Evolutionary conservation across 2,888 invertebrate genomes (phyloP).

Genomic region (Trilocha varians): DNA sequence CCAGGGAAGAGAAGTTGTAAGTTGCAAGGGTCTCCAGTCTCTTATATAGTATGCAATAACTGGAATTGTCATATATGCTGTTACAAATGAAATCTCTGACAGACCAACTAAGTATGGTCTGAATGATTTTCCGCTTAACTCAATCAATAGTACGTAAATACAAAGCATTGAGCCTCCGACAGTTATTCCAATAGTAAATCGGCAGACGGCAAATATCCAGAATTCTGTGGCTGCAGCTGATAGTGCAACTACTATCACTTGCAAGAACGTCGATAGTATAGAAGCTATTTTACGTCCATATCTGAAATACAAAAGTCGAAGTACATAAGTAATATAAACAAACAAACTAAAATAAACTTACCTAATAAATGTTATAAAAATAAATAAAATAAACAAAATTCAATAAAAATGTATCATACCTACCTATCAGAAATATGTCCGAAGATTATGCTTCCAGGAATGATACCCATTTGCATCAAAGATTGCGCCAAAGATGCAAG

Average conservation of each 20-base stretch:
- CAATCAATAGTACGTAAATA: constrained; percentile 76
- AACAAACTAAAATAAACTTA: too few species aligned
- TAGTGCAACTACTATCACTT: constrained; percentile 66
- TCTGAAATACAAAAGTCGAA: constrained; percentile 47
- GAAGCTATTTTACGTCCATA: constrained; percentile 77
- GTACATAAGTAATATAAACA: not conserved
- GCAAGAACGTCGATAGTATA: constrained; percentile 69
- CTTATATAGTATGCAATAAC: constrained; percentile 72
- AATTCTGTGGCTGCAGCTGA: constrained; percentile 73
- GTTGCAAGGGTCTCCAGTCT: constrained; percentile 74
- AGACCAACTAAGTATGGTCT: constrained; percentile 70
- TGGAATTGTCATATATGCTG: constrained; percentile 70
- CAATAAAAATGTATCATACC: not conserved
- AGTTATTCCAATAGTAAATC: constrained; percentile 74
- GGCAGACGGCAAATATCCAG: constrained; percentile 72
- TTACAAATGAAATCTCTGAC: constrained; percentile 68
- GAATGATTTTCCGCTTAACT: constrained; percentile 72
- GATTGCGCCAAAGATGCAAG: constrained; percentile 72
- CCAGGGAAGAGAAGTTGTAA: constrained; percentile 68
- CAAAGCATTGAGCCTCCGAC: constrained; percentile 79
- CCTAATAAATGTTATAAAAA: too few species aligned
- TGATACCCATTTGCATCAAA: constrained; percentile 70
- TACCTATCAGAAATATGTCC: constrained; percentile 68
- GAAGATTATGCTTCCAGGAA: constrained; percentile 69
- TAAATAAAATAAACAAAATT: not conserved